Evolutionary conservation across 2,797 vertebrate species (phyloP), one percentile per base, ranked within the genome.

Genomic region (Gouania willdenowi): DNA sequence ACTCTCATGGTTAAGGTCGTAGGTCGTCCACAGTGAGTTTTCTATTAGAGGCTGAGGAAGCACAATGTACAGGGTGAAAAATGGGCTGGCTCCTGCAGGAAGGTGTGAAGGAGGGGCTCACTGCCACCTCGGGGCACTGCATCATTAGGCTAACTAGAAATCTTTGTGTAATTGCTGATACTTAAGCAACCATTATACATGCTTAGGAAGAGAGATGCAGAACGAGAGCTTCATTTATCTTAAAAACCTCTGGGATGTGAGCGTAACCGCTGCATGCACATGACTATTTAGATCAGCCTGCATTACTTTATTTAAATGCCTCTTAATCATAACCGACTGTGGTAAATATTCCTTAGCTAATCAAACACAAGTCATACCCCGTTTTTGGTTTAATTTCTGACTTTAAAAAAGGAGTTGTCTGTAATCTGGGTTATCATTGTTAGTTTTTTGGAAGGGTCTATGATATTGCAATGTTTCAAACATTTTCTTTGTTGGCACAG

Each of bases 11-110:
- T 54, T 26, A 71, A 88, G 90, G 89, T 91, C 89, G 83, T 13
- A 72, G 84, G 82, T 91, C 72, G 78, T 74, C 42, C 66, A 75
- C 77, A 72, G 71, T 68, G 86, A 82, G 82, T 61, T 73, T 65
- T 81, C 76, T 89, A 87, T 84, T 91, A 86, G 76, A 65, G 77
- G 91, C 90, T 93, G 91, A 95, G 87, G 71, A 82, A 87, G 91
- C 92, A 92, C 70, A 93, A 91, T 79, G 33, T 66, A 55, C 37
- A 59, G 82, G 73, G 77, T 92, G 89, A 92, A 89, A 92, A 93
- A 92, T 91, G 82, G 82, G 60, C 67, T 12, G 9, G 70, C 78
- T 54, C 66, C 60, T 86, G 79, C 81, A 85, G 79, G 73, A 75
- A 83, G 76, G 88, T 82, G 69, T 65, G 46, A 80, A 61, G 53